phyloP scores from a whole-genome alignment of 1,140 invertebrate genomes.

The Orussus abietinus region DNA sequence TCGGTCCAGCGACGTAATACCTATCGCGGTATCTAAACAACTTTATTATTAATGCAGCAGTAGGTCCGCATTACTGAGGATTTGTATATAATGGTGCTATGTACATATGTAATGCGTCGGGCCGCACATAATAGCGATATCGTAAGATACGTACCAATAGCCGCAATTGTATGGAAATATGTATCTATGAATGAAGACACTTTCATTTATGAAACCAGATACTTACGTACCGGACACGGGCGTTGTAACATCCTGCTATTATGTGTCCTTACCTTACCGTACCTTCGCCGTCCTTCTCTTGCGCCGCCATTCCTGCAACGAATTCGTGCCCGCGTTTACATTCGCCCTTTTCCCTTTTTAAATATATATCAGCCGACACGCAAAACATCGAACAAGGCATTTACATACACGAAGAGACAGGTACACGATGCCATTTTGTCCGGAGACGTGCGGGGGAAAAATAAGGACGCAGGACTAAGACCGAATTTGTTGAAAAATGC shows the following conservation, averaged over 20 bases:
- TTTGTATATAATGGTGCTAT: slow-evolving; percentile 53
- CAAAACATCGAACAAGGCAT: too few species aligned
- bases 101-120: slow-evolving; percentile 45
- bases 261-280: slow-evolving; percentile 42
- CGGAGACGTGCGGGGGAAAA: too few species aligned
- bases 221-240: slow-evolving; percentile 49
- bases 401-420: too few species aligned
- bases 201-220: slow-evolving; percentile 53
- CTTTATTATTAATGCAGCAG: slow-evolving; percentile 48
- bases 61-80: slow-evolving; percentile 40
- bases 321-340: too few species aligned
- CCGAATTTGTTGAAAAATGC: too few species aligned
- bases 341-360: too few species aligned
- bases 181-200: slow-evolving; percentile 54
- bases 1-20: neutral
- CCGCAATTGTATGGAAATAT: slow-evolving; percentile 53
- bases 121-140: slow-evolving; percentile 46
- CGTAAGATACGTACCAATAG: slow-evolving; percentile 50
- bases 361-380: too few species aligned
- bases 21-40: slow-evolving; percentile 26
- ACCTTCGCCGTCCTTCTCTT: slow-evolving; percentile 4
- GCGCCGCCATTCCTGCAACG: too few species aligned
- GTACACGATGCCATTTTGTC: too few species aligned
- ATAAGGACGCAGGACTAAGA: too few species aligned
- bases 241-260: slow-evolving; percentile 52